Base-by-base conservation (phyloP, 2,888 invertebrate species). In the Gortyna flavago region DNA sequence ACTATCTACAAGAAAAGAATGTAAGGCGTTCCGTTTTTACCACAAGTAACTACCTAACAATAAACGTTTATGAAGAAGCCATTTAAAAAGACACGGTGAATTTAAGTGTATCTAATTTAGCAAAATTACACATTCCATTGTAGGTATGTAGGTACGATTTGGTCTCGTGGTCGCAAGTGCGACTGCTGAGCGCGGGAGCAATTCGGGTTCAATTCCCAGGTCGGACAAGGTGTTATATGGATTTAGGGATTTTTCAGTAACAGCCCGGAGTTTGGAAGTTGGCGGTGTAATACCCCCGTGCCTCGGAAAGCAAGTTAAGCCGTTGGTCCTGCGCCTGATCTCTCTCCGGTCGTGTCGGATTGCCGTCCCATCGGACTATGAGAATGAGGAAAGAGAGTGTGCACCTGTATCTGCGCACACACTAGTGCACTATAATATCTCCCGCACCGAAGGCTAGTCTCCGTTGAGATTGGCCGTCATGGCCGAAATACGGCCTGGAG, bases 81-180 rank as follows among this genome's bases (percentile, higher is more conserved):
- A 73, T 67, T 84, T 76, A 70, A 71, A 62, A 75, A 80, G 84
- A 85, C 72, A 76, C 76, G 80, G 67, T 77, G 32, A 29, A 71
- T 73, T 81, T 74, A 64, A 65, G 68, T 85, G 81, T 57, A 35
- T 35, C 83, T 74, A 72, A 83, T 85, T 81, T 48, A 7, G 13
- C 35, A 72, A 57, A 57, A 57, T 57, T 57, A n/a, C 54, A 57
- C 54, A 5, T 57, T 57, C 54, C 13, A 57, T 57, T 57, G n/a
- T n/a, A 1, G 54, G 4, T 57, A n/a, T 57, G 5, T 57, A 13
- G 4, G 11, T n/a, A 57, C 4, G 11, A 57, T n/a, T 57, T 57
- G 11, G 25, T 57, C 54, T 57, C n/a, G n/a, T 11, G 54, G n/a
- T n/a, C 25, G 25, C 44, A 16, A 44, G 44, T 5, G 41, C 41